Percentiles rank a stretch among this genome's conserved stretches.
Evolutionary conservation across 2,888 invertebrate species (phyloP).

Genomic region (Polydrusus tereticollis): DNA sequence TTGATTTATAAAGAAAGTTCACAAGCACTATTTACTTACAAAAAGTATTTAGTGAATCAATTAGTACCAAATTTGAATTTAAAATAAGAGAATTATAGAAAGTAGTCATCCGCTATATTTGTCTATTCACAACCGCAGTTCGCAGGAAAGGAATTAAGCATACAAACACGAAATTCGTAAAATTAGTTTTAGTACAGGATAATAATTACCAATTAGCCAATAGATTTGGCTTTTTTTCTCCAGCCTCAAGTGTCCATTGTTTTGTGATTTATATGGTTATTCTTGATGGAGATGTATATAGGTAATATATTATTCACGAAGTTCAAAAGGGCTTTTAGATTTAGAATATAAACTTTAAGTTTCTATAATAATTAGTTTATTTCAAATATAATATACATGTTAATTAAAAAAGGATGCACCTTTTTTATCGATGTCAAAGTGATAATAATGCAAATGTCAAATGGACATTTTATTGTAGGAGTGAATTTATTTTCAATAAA

Average conservation of each 20-base stretch:
- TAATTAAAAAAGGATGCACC: too few species aligned
- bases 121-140: constrained; percentile 1
- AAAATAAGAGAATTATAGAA: constrained; percentile 9
- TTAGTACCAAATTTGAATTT: background rate
- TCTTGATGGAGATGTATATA: background rate
- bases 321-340: too few species aligned
- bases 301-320: too few species aligned
- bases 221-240: constrained; percentile 4
- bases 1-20: constrained; percentile 8
- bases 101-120: background rate
- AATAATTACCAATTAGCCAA: background rate
- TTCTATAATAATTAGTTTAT: too few species aligned
- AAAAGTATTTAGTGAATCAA: constrained; percentile 3
- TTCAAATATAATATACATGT: too few species aligned
- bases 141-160: background rate
- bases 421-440: too few species aligned
- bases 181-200: background rate
- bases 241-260: background rate
- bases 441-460: too few species aligned
- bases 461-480: too few species aligned
- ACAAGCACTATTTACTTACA: background rate
- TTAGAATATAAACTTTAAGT: too few species aligned
- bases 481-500: too few species aligned
- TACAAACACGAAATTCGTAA: background rate
- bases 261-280: background rate